These are phyloP conservation scores for Spermophilus dauricus DNA, from an alignment of 2,113 vertebrate species.

Conservation along the genomic window DNA sequence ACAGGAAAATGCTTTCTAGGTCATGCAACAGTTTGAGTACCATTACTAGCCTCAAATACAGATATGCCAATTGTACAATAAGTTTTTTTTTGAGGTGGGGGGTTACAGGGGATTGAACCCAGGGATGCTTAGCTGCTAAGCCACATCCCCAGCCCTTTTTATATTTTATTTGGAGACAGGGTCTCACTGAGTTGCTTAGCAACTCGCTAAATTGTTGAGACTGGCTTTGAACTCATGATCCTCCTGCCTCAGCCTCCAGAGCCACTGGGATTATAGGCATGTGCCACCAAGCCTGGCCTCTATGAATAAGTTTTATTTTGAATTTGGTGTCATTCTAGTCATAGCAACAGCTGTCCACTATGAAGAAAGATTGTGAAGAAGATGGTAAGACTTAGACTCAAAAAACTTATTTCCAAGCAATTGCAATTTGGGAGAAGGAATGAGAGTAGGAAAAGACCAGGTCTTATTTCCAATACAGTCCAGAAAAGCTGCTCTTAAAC, in stretches of 20 bases:
- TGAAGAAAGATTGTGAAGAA: neutral
- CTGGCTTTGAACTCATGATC: too few species aligned
- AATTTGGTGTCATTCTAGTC: neutral
- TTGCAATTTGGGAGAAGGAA: neutral
- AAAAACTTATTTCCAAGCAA: constrained; percentile 48
- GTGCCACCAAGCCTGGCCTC: too few species aligned
- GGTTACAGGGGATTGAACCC: too few species aligned
- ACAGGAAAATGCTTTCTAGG: constrained; percentile 6
- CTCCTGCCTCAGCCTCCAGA: too few species aligned
- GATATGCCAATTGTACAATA: constrained; percentile 2
- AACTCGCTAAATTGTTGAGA: too few species aligned
- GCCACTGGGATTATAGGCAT: too few species aligned
- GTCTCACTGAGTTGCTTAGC: too few species aligned
- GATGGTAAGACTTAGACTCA: neutral
- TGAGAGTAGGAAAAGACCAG: neutral
- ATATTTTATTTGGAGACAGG: too few species aligned
- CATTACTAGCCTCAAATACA: neutral
- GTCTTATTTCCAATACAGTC: neutral
- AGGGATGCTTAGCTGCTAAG: too few species aligned
- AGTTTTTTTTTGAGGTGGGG: neutral
- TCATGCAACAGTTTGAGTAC: neutral
- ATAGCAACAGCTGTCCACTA: neutral
- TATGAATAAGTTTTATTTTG: neutral
- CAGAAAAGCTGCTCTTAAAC: neutral
- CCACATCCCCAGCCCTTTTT: too few species aligned